phyloP scores from a whole-genome alignment of 2,888 invertebrate genomes.

The Ectobius pallidus region DNA sequence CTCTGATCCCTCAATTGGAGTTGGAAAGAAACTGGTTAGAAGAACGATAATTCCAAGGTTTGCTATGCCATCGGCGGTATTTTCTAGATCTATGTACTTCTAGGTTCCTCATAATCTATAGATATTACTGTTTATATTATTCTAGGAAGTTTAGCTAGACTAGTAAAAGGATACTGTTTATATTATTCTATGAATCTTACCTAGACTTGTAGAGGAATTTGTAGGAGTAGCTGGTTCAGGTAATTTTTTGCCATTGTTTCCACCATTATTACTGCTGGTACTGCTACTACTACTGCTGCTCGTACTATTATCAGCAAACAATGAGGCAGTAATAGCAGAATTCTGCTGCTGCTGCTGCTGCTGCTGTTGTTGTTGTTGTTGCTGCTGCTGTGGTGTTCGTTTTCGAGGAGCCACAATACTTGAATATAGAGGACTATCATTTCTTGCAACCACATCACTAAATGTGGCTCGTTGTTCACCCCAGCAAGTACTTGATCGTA shows the following conservation, averaged over 20 bases:
- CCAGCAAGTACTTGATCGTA: constrained; percentile 51
- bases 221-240: not conserved
- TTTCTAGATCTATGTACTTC: no score
- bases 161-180: not conserved
- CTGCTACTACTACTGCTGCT: constrained; percentile 14
- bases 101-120: no score
- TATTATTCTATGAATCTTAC: not conserved
- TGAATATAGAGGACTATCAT: constrained; percentile 53
- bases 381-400: constrained; percentile 34
- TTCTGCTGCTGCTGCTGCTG: constrained; percentile 13
- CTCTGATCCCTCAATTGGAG: no score
- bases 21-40: no score
- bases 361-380: constrained; percentile 8
- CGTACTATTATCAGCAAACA: constrained; percentile 11
- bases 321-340: not conserved
- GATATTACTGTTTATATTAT: no score
- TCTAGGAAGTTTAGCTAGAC: no score
- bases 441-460: constrained; percentile 65
- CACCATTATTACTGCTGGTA: not conserved
- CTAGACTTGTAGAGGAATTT: not conserved
- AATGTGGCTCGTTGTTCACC: constrained; percentile 63
- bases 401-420: constrained; percentile 47
- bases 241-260: not conserved
- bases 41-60: no score
- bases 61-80: no score